Base-by-base conservation (phyloP, 1,140 invertebrate species). In the Adoxophyes honmai region DNA sequence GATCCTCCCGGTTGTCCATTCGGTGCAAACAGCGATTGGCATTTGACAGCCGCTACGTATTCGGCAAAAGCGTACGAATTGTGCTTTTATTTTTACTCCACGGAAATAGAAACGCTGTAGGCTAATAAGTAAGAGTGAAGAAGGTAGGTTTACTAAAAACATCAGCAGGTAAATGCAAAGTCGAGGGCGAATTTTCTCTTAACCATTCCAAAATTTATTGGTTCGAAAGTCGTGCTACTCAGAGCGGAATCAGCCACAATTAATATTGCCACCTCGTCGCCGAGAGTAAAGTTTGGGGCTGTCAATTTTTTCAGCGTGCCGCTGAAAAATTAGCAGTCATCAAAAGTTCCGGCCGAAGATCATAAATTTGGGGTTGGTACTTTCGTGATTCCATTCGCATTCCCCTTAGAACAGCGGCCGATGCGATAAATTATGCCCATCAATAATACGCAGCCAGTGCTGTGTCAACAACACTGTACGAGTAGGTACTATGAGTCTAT, bases 371-470 rank as follows among this genome's bases (percentile, higher is more conserved):
- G 59, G 66, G 71, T 66, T 62, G 70, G 66, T 70, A 63, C 68
- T 72, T 57, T 65, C 71, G 66, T 77, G 74, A 77, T 77, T 78
- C 68, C 64, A 68, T 69, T 73, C 64, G 62, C 62, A 69, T 68
- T 72, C 78, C 69, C 75, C 75, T 71, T 71, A 76, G 74, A 76
- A 67, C 66, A 67, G 65, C 28, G 53, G 37, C 60, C 59, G 67
- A 66, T 60, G 63, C 70, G 61, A 78, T 81, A 81, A 81, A 78
- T 81, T 78, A 77, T 75, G 59, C 62, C 65, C 75, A 75, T 81
- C 73, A 77, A 78, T 81, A 77, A 81, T 75, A 75, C 57, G 68
- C 66, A 66, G 59, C 60, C 64, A 71, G 59, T 54, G 65, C 62
- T 73, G 71, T 76, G 75, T 81, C 78, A 78, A 78, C 74, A 78